Percentiles rank a stretch among this genome's conserved stretches.
phyloP scores from a whole-genome alignment of 2,797 vertebrate genomes.

The Pteropus rufus region DNA sequence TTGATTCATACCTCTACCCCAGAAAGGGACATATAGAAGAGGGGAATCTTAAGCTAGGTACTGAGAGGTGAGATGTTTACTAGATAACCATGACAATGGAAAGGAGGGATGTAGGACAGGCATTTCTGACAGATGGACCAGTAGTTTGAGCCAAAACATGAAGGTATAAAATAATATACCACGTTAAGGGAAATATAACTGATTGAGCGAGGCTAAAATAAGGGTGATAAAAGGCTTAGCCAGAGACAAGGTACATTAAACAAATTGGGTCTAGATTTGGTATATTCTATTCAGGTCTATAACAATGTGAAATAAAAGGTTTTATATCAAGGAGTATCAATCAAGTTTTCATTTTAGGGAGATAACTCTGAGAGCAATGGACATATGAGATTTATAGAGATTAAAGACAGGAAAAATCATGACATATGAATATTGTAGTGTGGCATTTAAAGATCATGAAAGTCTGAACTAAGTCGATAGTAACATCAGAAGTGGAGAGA shows the following conservation, averaged over 20 bases:
- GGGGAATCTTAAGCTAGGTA: not conserved
- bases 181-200: not conserved
- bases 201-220: not conserved
- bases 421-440: not conserved
- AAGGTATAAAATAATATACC: not conserved
- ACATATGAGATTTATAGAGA: not conserved
- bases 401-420: not conserved
- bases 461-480: not conserved
- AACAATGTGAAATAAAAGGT: not conserved
- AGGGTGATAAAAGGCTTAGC: not conserved
- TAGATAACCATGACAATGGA: not conserved
- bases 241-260: not conserved
- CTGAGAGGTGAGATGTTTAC: not conserved
- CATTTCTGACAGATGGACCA: not conserved
- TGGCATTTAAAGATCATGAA: not conserved
- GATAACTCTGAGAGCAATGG: not conserved
- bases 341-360: not conserved
- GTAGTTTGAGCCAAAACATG: not conserved
- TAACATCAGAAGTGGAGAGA: not conserved
- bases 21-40: not conserved
- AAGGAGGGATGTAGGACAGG: not conserved
- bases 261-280: not conserved
- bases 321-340: not conserved
- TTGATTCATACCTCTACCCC: not conserved
- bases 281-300: not conserved